Percentiles rank a stretch among this genome's conserved stretches.
These are phyloP conservation scores for Gorilla gorilla DNA, from an alignment of 2,113 vertebrate genomes.

Conservation along the genomic window DNA sequence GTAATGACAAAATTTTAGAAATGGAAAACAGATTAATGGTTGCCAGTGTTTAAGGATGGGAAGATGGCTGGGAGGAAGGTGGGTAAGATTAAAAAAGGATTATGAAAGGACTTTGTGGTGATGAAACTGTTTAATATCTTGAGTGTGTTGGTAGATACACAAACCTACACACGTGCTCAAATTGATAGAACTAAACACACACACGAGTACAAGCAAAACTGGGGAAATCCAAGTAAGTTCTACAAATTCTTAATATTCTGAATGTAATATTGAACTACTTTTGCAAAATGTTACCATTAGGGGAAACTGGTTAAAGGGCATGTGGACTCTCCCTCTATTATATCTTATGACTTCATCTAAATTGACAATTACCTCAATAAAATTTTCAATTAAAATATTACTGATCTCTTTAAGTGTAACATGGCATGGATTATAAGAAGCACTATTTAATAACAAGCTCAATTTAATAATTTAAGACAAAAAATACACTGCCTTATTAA, in stretches of 20 bases:
- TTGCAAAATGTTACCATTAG: neutral
- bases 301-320: neutral
- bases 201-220: neutral
- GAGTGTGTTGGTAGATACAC: neutral
- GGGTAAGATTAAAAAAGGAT: neutral
- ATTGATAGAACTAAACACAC: neutral
- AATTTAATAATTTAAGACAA: conserved; percentile 57
- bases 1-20: conserved; percentile 28
- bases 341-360: conserved; percentile 6
- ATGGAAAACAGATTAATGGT: neutral
- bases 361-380: conserved; percentile 32
- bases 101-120: conserved; percentile 33
- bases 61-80: neutral
- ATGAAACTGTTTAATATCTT: neutral
- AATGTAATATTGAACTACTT: conserved; percentile 9
- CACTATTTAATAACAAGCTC: conserved; percentile 41
- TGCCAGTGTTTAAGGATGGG: neutral
- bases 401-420: conserved; percentile 33
- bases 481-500: conserved; percentile 48
- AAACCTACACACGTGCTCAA: neutral
- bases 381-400: conserved; percentile 37
- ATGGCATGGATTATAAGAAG: conserved; percentile 40
- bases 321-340: neutral
- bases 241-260: neutral
- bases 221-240: neutral